Percentiles rank a stretch among this genome's conserved stretches.
Evolutionary conservation across 2,888 invertebrate genomes (phyloP).

Genomic region (Helicoverpa assulta): DNA sequence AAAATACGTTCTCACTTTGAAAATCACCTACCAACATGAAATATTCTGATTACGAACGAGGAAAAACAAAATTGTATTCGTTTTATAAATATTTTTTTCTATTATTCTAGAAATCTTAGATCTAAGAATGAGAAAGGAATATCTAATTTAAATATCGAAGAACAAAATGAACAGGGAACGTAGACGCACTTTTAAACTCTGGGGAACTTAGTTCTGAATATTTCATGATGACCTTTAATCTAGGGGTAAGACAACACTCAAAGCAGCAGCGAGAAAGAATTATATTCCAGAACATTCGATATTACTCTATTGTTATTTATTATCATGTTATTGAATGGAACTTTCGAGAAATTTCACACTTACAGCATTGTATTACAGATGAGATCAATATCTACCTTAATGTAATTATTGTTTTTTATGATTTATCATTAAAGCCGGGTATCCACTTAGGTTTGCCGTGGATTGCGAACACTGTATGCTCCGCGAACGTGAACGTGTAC

Average conservation of each 20-base stretch:
- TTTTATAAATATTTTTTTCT: constrained; percentile 7
- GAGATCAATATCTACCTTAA: constrained; percentile 45
- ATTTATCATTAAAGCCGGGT: constrained; percentile 33
- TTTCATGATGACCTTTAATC: constrained; percentile 54
- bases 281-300: constrained; percentile 30
- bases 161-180: constrained; percentile 21
- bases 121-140: constrained; percentile 37
- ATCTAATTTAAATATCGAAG: constrained; percentile 31
- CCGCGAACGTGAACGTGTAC: no score
- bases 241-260: constrained; percentile 69
- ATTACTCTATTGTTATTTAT: constrained; percentile 27
- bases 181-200: constrained; percentile 24
- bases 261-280: constrained; percentile 63
- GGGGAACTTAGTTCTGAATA: constrained; percentile 48
- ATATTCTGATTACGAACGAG: constrained; percentile 60
- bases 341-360: constrained; percentile 21
- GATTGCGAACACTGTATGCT: no score
- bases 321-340: constrained; percentile 32
- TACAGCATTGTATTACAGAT: constrained; percentile 23
- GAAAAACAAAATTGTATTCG: constrained; percentile 18
- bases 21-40: constrained; percentile 74
- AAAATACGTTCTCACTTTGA: constrained; percentile 79
- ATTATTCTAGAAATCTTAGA: constrained; percentile 40
- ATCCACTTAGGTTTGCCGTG: no score
- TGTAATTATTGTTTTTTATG: constrained; percentile 44